Evolutionary conservation across 2,113 vertebrate genomes (phyloP).

Genomic region (Pitta sordida): DNA sequence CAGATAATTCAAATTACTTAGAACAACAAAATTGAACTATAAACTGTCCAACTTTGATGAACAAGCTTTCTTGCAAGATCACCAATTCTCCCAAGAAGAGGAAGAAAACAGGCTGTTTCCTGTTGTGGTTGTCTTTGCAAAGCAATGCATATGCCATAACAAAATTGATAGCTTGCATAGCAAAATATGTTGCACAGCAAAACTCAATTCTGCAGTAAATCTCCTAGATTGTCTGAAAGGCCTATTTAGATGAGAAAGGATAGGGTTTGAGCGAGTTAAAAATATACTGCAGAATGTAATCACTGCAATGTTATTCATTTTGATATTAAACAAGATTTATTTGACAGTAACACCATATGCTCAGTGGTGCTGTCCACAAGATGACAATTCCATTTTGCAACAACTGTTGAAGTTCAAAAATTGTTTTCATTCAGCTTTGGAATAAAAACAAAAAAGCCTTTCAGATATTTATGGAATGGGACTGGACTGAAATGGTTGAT

Average conservation of each 20-base stretch:
- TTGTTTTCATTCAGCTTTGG: constrained; percentile 39
- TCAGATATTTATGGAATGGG: constrained; percentile 5
- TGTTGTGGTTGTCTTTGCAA: not conserved
- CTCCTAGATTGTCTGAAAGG: not conserved
- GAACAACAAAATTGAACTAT: not conserved
- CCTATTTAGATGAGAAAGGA: constrained; percentile 35
- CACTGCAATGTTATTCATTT: constrained; percentile 14
- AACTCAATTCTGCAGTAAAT: not conserved
- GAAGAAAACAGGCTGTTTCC: not conserved
- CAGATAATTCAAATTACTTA: not conserved
- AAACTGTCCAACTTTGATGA: not conserved
- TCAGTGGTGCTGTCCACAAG: constrained; percentile 42
- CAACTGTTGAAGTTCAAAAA: constrained; percentile 56
- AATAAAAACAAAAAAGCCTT: constrained; percentile 54
- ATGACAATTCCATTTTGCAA: constrained; percentile 58
- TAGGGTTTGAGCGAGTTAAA: constrained; percentile 32
- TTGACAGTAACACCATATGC: constrained; percentile 57
- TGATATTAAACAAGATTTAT: constrained; percentile 49
- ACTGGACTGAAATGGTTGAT: constrained; percentile 5
- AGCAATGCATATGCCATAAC: not conserved
- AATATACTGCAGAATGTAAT: not conserved
- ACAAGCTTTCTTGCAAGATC: not conserved
- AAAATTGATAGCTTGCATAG: not conserved
- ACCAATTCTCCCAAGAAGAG: not conserved
- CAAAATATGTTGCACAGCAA: not conserved